Conservation (phyloP, 2,113 vertebrate species). For the Piaya cayana region DNA sequence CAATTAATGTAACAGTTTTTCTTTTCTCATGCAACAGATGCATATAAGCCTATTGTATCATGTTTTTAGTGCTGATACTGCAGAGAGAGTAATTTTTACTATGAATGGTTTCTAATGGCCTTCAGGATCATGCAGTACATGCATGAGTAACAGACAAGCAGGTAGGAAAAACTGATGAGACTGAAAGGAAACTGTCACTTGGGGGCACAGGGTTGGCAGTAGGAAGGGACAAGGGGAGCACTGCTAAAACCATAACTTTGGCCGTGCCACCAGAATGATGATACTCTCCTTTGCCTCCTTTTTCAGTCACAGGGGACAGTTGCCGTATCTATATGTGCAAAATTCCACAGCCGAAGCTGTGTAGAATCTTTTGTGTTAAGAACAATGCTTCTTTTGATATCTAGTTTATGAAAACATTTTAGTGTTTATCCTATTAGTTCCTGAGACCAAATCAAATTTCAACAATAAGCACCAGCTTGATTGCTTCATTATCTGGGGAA, state of each 20-base stretch:
- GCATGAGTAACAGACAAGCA: background rate
- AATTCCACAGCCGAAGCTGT: background rate
- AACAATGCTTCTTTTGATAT: background rate
- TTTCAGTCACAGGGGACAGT: background rate
- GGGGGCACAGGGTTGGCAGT: background rate
- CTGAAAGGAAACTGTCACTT: background rate
- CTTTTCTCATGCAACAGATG: background rate
- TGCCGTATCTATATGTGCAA: background rate
- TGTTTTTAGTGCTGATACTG: background rate
- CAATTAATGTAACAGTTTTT: background rate
- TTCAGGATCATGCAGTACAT: background rate
- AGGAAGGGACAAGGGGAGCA: no score
- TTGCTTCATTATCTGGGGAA: background rate
- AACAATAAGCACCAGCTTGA: background rate
- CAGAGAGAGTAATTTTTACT: background rate
- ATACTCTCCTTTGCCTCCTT: background rate
- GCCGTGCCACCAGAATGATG: no score
- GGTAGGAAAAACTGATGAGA: background rate
- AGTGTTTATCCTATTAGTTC: background rate
- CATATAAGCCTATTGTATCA: background rate
- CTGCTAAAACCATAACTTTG: background rate
- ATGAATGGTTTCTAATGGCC: background rate
- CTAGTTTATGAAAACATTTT: background rate
- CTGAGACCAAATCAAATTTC: background rate
- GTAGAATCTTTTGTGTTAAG: background rate